Conservation (phyloP, 2,797 vertebrate species). For the Glyptemys insculpta region DNA sequence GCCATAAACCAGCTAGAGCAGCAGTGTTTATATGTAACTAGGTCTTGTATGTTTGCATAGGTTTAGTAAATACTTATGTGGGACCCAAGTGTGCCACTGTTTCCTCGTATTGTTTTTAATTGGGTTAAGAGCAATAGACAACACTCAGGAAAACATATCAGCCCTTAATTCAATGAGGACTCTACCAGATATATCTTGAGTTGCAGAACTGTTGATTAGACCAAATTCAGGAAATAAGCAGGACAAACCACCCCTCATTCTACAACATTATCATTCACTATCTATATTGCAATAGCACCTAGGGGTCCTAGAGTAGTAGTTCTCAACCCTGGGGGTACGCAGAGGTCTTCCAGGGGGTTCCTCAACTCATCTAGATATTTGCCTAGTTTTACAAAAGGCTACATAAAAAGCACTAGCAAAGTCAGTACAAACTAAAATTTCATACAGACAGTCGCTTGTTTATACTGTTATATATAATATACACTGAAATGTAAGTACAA, state of each 20-base stretch:
- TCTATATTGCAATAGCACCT: not conserved
- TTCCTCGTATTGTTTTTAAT: not conserved
- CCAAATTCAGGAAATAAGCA: not conserved
- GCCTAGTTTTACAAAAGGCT: too few species aligned
- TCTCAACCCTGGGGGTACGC: too few species aligned
- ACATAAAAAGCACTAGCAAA: too few species aligned
- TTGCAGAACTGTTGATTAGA: not conserved
- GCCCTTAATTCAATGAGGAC: not conserved
- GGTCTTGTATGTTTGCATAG: not conserved
- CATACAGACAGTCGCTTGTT: too few species aligned
- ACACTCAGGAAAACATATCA: not conserved
- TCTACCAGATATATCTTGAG: not conserved
- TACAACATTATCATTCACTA: not conserved
- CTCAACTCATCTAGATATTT: too few species aligned
- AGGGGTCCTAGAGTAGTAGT: not conserved
- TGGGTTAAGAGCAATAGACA: not conserved
- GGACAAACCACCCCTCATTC: not conserved
- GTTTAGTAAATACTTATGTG: not conserved
- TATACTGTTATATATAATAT: too few species aligned
- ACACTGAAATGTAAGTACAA: too few species aligned
- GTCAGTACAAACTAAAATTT: too few species aligned
- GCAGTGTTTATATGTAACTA: not conserved
- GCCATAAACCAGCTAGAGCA: not conserved
- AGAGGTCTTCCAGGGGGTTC: too few species aligned
- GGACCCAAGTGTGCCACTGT: not conserved